These are phyloP conservation scores for Myotis pilosus DNA, from an alignment of 2,797 vertebrate genomes.

Conservation along the genomic window DNA sequence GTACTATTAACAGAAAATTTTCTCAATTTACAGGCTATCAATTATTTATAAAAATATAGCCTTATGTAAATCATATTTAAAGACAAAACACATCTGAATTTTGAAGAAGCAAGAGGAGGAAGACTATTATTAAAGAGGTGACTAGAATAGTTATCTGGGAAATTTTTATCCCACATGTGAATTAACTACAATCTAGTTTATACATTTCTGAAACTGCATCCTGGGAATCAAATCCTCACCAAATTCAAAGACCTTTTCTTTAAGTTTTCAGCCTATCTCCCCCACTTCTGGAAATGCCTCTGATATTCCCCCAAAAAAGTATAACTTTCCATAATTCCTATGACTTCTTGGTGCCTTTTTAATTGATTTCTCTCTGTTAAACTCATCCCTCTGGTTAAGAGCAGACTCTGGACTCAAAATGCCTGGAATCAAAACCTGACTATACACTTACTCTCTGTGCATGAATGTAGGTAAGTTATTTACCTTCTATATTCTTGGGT, in stretches of 20 bases:
- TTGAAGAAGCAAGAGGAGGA: not conserved
- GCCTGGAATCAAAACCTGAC: not conserved
- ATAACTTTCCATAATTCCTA: not conserved
- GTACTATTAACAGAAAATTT: not conserved
- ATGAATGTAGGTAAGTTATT: not conserved
- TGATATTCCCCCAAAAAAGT: not conserved
- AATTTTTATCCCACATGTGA: not conserved
- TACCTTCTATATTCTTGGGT: not conserved
- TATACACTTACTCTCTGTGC: not conserved
- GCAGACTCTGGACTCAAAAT: not conserved
- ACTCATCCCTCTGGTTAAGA: not conserved
- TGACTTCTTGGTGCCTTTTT: not conserved
- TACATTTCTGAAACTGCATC: slow-evolving; percentile 28
- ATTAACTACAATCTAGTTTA: slow-evolving; percentile 6
- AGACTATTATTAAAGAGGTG: not conserved
- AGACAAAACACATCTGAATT: not conserved
- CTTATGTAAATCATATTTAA: slow-evolving; percentile 27
- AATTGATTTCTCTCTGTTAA: slow-evolving; percentile 6
- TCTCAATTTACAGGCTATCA: not conserved
- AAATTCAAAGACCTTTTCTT: not conserved
- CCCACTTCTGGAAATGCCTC: not conserved
- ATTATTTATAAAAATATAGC: slow-evolving; percentile 5
- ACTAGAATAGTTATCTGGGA: not conserved
- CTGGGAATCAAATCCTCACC: not conserved
- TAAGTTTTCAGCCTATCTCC: not conserved